Evolutionary conservation across 2,797 vertebrate species (phyloP).

Genomic region (Dermochelys coriacea): DNA sequence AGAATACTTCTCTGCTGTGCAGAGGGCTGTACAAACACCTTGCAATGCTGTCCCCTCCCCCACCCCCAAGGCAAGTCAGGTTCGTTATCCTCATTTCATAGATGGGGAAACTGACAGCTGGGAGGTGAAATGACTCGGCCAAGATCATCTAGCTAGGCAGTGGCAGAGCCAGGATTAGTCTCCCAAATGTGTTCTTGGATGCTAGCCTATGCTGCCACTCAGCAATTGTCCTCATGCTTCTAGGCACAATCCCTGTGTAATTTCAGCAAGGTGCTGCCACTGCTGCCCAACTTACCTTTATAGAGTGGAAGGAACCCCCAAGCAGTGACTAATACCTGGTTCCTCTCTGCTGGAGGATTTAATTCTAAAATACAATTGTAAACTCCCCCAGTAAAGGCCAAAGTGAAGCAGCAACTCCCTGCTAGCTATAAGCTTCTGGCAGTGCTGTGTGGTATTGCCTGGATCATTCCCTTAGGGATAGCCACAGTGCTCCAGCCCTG

Average conservation of each 20-base stretch:
- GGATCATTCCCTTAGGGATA: neutral
- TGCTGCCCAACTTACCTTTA: neutral
- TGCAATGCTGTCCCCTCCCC: neutral
- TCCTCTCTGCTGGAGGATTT: neutral
- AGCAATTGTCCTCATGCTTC: neutral
- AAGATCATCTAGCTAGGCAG: neutral
- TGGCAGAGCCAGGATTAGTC: neutral
- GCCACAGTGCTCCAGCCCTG: neutral
- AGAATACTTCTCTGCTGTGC: neutral
- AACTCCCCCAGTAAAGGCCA: rapidly evolving
- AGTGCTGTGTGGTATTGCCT: neutral
- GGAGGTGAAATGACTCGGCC: neutral
- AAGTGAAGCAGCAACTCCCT: neutral
- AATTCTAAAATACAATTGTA: neutral
- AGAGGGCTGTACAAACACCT: neutral
- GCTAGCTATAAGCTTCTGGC: neutral
- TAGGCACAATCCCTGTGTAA: neutral
- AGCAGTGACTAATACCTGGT: no score
- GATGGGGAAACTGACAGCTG: neutral
- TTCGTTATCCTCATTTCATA: neutral
- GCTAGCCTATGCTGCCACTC: neutral
- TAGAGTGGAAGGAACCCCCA: neutral
- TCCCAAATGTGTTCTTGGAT: neutral
- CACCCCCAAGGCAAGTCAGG: neutral
- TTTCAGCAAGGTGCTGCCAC: neutral